Base-by-base conservation (phyloP, 2,888 invertebrate species). In the Sphaerophoria taeniata region DNA sequence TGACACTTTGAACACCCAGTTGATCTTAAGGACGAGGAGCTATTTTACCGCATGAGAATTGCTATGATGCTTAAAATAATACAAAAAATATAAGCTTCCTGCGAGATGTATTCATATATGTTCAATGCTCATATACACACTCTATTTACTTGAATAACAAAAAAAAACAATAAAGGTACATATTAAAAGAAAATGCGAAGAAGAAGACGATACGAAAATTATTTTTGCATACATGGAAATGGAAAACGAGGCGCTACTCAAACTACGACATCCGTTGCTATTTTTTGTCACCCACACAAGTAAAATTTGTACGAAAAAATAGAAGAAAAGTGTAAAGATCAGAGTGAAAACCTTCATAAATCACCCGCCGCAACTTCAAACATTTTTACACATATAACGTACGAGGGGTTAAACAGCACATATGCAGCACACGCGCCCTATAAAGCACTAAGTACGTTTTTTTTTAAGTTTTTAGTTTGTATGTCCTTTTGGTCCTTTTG, bases 391-490 rank as follows among this genome's bases (percentile, higher is more conserved):
- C 74, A 79, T 36, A 73, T 33, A 43, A 43, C 24, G 24, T 34
- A 53, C 11, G 63, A 63, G 67, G 51, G 67, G 67, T n/a, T 34
- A 39, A 65, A 51, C 55, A 34, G 56, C 81, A 74, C 75, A 79
- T 79, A 84, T 84, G 84, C 84, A 84, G 84, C 84, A 84, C 84
- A 84, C 84, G 84, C 84, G 84, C 84, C 79, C 71, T 84, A 49
- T 79, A 60, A 70, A 80, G 74, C 36, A 75, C 67, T 63, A 6
- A 65, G 51, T 11, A 47, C 1, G n/a, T 60, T 60, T 58, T 58
- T 61, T 49, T 43, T 61, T 61, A 34, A 63, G 33, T 73, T 55
- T 73, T 69, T 71, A 51, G 63, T 53, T 76, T 76, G 24, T 70
- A 47, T 65, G 70, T 79, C 65, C 63, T 84, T 70, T 74, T 74